Base-by-base conservation (phyloP, 2,888 invertebrate genomes). In the Cheilosia impressa region DNA sequence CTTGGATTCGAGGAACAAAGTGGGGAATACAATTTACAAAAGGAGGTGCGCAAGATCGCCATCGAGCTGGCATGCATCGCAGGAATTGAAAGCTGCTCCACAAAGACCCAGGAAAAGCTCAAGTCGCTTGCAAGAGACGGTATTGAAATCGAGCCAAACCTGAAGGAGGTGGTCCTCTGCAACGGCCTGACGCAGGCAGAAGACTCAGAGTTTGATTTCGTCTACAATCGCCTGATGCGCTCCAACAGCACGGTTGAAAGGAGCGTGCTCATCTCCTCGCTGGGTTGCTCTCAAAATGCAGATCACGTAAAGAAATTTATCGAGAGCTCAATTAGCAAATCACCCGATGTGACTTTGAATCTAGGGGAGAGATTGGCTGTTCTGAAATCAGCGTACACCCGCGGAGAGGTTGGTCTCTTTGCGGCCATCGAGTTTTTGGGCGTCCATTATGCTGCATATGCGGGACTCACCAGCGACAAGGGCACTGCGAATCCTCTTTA, bases 211-310 rank as follows among this genome's bases (percentile, higher is more conserved):
- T 96, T 96, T 93, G 91, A 95, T 63, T 95, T 94, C 91, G 92
- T 95, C 13, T 95, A 94, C 93, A 79, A 93, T 0, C 92, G 92
- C 76, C 95, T 95, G 88, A 88, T 92, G 63, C 88, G 87, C 0
- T 93, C 93, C 0, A 91, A 93, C 0, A 94, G 94, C 75, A 94
- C 95, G 7, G 94, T 94, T 0, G 95, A 95, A 83, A 94, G 94
- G 81, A 91, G 93, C 0, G 93, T 93, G 17, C 91, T 96, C 0
- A 92, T 96, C 55, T 92, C 92, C 0, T 93, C 95, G 0, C 90
- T 97, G 60, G 95, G 95, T 9, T 96, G 96, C 88, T 93, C 95
- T 2, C 92, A 93, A 19, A 93, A 95, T 60, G 89, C 90, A 0
- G 93, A 93, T 41, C 92, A 94, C 5, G 92, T 96, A 17, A 88